Evolutionary conservation across 2,113 vertebrate species (phyloP), one percentile per base, ranked within the genome.

Genomic region (Menura novaehollandiae): DNA sequence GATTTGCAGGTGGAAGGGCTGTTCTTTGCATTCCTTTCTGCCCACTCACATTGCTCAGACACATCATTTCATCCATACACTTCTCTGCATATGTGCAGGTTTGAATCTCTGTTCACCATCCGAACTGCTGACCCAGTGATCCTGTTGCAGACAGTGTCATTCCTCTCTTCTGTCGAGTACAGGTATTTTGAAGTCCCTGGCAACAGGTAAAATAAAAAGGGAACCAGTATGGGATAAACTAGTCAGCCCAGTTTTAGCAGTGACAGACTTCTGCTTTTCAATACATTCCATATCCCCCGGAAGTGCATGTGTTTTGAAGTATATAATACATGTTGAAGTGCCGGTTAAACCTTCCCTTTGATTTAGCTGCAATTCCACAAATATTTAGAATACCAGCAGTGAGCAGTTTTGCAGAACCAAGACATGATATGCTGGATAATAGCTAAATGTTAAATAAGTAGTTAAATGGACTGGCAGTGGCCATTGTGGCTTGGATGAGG

Each of bases 1-100:
- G 82, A 46, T 76, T 56, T 94, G 88, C 92, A 95, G 90, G 92
- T 88, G 68, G 88, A 82, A 96, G 51, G 41, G 47, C 30, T 52
- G 18, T 9, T 71, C 68, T 68, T 49, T 41, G 33, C 41, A 13
- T 12, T 52, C 15, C 37, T 33, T n/a, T 33, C 18, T 7, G 11
- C 8, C 15, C 19, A 9, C 8, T 19, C 15, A 2, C 6, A 0
- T 43, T 56, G 27, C 26, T 64, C 28, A 6, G 15, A 13, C 9
- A 2, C 3, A 6, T 46, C 3, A 15, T 74, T 68, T 89, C 52
- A 47, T 49, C 33, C 13, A 1, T 12, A 32, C 46, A 32, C 20
- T 3, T 74, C 7, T 13, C 23, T 23, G 17, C 52, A 19, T 56
- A 60, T 9, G 8, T 19, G 33, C 27, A 77, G 26, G 26, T 51